These are phyloP conservation scores for Ormia ochracea DNA, from an alignment of 2,888 invertebrate species.

Conservation along the genomic window DNA sequence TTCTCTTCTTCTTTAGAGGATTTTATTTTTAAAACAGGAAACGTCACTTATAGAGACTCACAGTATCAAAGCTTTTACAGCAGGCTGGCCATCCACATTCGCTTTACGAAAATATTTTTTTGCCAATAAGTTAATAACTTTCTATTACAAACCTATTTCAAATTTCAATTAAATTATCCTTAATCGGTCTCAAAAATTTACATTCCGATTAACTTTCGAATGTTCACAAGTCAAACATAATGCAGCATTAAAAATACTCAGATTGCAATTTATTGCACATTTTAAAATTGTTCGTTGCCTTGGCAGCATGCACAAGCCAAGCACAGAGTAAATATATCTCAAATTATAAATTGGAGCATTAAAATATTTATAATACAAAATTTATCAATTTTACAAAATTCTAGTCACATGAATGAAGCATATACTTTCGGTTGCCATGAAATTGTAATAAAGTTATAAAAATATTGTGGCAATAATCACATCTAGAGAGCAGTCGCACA, in stretches of 20 bases:
- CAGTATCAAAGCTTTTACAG: no score
- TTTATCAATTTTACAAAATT: conserved; percentile 46
- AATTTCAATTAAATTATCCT: not conserved
- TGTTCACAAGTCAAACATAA: conserved; percentile 13
- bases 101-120: not conserved
- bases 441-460: conserved; percentile 38
- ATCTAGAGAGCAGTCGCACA: not conserved
- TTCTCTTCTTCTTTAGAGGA: no score
- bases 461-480: conserved; percentile 45
- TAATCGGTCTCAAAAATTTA: not conserved
- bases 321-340: not conserved
- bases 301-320: not conserved
- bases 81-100: no score
- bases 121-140: no score
- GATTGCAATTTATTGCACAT: conserved; percentile 14
- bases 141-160: no score
- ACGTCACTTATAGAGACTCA: no score
- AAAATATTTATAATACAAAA: conserved; percentile 36
- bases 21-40: no score
- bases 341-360: conserved; percentile 22
- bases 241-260: conserved; percentile 14
- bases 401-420: conserved; percentile 14
- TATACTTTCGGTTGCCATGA: conserved; percentile 19
- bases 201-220: not conserved
- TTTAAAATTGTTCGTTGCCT: not conserved